Conservation (phyloP, 2,888 invertebrate genomes). For the Nymphalis polychloros region DNA sequence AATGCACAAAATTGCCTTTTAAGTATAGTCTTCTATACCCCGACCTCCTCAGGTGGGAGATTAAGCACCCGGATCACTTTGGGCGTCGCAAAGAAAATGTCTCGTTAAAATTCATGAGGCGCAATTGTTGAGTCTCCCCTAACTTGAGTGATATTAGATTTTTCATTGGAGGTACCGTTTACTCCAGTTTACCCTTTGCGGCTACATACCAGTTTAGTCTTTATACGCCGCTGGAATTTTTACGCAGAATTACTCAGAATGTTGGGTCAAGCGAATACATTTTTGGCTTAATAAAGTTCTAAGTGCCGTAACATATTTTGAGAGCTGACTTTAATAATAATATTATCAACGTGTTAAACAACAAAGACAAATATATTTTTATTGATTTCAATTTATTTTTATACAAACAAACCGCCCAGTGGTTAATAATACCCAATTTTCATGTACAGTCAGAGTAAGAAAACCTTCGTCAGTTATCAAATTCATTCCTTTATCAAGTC, state of each 20-base stretch:
- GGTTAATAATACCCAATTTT: too few species aligned
- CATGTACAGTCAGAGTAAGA: too few species aligned
- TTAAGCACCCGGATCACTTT: slow-evolving; percentile 56
- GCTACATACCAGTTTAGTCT: slow-evolving; percentile 31
- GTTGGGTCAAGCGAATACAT: slow-evolving; percentile 9
- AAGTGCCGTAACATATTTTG: too few species aligned
- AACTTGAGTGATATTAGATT: slow-evolving; percentile 69
- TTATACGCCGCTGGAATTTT: slow-evolving; percentile 33
- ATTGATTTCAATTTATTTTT: too few species aligned
- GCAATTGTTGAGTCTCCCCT: slow-evolving; percentile 62
- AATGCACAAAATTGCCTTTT: slow-evolving; percentile 36
- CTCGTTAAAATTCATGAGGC: slow-evolving; percentile 74
- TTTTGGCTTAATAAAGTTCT: neutral
- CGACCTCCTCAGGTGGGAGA: slow-evolving; percentile 46
- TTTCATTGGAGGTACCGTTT: slow-evolving; percentile 45
- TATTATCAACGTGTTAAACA: too few species aligned
- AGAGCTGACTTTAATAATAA: too few species aligned
- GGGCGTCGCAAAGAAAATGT: slow-evolving; percentile 64
- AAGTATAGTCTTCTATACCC: slow-evolving; percentile 29
- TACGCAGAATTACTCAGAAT: slow-evolving; percentile 19
- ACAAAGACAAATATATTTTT: too few species aligned
- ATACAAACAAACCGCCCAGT: too few species aligned
- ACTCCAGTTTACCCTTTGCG: slow-evolving; percentile 32
- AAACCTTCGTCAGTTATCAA: too few species aligned
- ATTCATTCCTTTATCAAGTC: too few species aligned